phyloP scores from a whole-genome alignment of 2,113 vertebrate genomes.

The Polypterus senegalus region DNA sequence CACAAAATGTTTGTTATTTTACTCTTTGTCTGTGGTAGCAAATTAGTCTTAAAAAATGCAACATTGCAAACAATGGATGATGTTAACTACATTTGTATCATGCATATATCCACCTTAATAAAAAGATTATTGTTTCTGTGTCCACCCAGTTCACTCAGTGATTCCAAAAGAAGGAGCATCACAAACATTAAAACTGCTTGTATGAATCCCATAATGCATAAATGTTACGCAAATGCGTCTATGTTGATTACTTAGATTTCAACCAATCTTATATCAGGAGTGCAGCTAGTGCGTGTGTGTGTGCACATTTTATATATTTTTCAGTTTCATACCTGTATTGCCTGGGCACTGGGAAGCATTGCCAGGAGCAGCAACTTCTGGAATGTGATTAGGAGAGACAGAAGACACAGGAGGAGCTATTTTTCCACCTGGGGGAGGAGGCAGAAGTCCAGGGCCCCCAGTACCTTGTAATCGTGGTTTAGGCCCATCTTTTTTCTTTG shows the following conservation, averaged over 20 bases:
- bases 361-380: slow-evolving; percentile 49
- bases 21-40: too few relatives aligned
- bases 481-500: slow-evolving; percentile 61
- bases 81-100: too few relatives aligned
- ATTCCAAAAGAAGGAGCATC: too few relatives aligned
- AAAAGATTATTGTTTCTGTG: too few relatives aligned
- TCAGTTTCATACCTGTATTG: slow-evolving; percentile 51
- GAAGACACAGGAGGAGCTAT: slow-evolving; percentile 51
- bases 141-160: too few relatives aligned
- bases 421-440: slow-evolving; percentile 80
- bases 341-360: slow-evolving; percentile 48
- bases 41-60: too few relatives aligned
- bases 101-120: too few relatives aligned
- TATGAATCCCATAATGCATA: neutral
- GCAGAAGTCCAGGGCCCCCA: slow-evolving; percentile 71
- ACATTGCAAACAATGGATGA: too few relatives aligned
- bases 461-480: slow-evolving; percentile 60
- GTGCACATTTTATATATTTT: neutral
- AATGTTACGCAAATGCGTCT: neutral
- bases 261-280: neutral
- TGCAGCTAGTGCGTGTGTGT: accelerated
- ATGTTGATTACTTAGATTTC: neutral
- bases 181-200: too few relatives aligned
- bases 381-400: slow-evolving; percentile 51
- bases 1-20: too few relatives aligned